Base-by-base conservation (phyloP, 2,888 invertebrate species). In the Icerya purchasi region DNA sequence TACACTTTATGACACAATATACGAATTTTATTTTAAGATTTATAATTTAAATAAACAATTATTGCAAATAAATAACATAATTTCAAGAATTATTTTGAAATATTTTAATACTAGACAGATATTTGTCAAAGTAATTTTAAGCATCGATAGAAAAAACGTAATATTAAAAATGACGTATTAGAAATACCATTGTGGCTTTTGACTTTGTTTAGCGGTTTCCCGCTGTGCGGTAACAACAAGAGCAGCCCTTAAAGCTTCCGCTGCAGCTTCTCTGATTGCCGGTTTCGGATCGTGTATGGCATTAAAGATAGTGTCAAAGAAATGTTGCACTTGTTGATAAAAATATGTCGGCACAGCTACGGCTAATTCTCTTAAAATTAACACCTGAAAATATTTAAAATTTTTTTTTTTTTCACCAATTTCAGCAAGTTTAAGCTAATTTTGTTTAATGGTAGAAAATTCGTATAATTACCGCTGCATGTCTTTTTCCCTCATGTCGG, bases 281-380 rank as follows among this genome's bases (percentile, higher is more conserved):
- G 87, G 82, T 73, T 93, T 94, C 0, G 88, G 84, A 73, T 96
- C 94, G 66, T 88, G 82, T 54, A 94, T 80, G 0, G 92, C 91
- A 69, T 85, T 84, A 67, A 94, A 86, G 64, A 96, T 91, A 59
- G 88, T 82, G 63, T 94, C 94, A 70, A 96, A 94, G 72, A 92
- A 92, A 20, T 85, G 84, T 19, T 88, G 86, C 1, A 91, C 88
- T 75, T 90, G 90, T 70, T 91, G 91, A 69, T 89, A 97, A 72
- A 98, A 98, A 71, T 94, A 93, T 8, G 96, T 96, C 0, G 96
- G 96, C 77, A 94, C 90, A 10, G 89, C 89, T 36, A 90, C 82
- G 2, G 97, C 97, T 55, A 98, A 74, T 74, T 98, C 97, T 67
- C 90, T 83, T 14, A 96, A 73, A 19, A 97, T 83, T 55, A 97